Conservation (phyloP, 53 echinoderm and acorn worm genomes). For the Crossaster papposus region DNA sequence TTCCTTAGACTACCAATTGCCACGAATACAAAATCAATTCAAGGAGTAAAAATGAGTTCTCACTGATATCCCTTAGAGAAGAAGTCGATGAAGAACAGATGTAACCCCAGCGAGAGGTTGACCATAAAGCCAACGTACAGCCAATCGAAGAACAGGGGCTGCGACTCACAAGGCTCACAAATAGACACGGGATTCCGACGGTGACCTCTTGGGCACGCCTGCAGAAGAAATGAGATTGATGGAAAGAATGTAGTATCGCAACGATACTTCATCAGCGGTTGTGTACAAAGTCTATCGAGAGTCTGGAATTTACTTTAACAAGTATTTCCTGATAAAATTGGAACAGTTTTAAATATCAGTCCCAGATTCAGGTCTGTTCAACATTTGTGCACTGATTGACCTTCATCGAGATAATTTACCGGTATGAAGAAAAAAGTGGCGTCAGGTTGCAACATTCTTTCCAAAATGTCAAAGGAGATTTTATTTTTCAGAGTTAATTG, state of each 20-base stretch:
- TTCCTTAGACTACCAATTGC: no score
- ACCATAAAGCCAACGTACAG: constrained; percentile 95
- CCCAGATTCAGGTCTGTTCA: no score
- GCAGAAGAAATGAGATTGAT: background rate
- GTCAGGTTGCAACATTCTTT: no score
- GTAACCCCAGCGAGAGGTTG: constrained; percentile 78
- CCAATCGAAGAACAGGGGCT: constrained; percentile 85
- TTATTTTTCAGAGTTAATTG: no score
- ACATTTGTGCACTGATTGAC: no score
- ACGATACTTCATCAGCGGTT: background rate
- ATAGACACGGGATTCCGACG: constrained; percentile 73
- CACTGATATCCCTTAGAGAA: constrained; percentile 78
- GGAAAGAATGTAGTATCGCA: background rate
- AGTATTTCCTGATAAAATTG: no score
- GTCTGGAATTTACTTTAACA: no score
- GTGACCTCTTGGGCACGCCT: constrained; percentile 87
- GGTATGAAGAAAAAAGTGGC: no score
- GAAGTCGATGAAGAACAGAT: constrained; percentile 96
- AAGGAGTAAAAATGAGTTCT: background rate
- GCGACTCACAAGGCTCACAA: constrained; percentile 68
- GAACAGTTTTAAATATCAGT: no score
- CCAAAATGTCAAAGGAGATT: no score
- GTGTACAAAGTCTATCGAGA: no score
- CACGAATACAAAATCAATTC: background rate
- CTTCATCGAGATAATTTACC: no score